Evolutionary conservation across 64 coral and sea anemone species (phyloP), one percentile per base, ranked within the genome.

Genomic region (Orbicella faveolata): DNA sequence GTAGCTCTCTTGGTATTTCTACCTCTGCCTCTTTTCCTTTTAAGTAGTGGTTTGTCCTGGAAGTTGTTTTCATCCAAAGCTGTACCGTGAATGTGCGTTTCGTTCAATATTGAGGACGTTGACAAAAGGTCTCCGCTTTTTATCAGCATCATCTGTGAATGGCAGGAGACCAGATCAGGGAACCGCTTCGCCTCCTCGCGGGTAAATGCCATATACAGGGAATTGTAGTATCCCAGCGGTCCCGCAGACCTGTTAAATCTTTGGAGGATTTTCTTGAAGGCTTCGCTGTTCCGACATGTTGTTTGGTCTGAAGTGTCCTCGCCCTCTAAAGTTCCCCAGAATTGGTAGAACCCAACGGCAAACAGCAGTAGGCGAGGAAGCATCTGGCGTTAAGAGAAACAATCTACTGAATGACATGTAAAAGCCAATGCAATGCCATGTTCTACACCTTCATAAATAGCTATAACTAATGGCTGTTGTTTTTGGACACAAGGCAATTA

Each of bases 171-270:
- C 75, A 79, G 37, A 51, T 89, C 77, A 21, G 87, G 87, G 54
- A 89, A 79, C 15, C 52, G 15, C 5, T 20, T 6, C 0, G 88
- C 75, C 2, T 79, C 65, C 62, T 26, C n/a, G 2, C 2, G 10
- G 26, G 35, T 85, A n/a, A 85, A 85, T 18, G 82, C 82, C 82
- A 85, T 85, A 21, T 85, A 85, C 1, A 19, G 6, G 16, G 82
- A 53, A 39, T 85, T 85, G 20, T 52, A 72, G 64, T 85, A 85
- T 12, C 82, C 82, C 82, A 85, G 37, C 2, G 63, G 82, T 23
- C 82, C 82, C n/a, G 82, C 64, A 8, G 44, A 26, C 20, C 37
- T 72, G 51, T 21, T 9, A 0, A 85, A 44, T 17, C 6, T 3
- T 15, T 72, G 44, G 20, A 85, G 65, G 20, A 18, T 25, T 5